Evolutionary conservation across 2,113 vertebrate species (phyloP).

Genomic region (Noctilio leporinus): DNA sequence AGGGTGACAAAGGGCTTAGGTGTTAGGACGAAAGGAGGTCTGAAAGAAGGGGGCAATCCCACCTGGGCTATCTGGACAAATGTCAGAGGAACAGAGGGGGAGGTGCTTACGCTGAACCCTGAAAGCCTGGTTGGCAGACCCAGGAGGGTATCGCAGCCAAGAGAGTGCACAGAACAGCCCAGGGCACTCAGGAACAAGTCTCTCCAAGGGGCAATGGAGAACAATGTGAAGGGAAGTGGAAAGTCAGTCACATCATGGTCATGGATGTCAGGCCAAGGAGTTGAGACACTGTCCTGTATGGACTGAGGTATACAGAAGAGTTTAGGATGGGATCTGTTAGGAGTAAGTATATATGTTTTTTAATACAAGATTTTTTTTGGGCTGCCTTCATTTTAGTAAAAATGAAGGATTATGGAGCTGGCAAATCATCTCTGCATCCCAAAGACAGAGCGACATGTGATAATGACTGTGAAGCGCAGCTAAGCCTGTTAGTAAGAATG

Average conservation of each 20-base stretch:
- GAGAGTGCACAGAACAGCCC: not conserved
- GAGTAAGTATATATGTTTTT: not conserved
- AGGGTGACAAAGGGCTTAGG: not conserved
- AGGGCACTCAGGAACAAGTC: not conserved
- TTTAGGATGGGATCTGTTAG: slow-evolving; percentile 1
- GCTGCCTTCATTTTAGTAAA: slow-evolving; percentile 66
- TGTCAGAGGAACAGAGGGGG: not conserved
- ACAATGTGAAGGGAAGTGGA: not conserved
- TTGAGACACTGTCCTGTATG: not conserved
- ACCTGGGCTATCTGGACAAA: not conserved
- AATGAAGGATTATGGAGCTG: slow-evolving; percentile 46
- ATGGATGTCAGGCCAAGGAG: not conserved
- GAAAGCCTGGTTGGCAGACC: not conserved
- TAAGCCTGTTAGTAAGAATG: slow-evolving; percentile 64
- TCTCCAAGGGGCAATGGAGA: not conserved
- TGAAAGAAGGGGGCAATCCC: not conserved
- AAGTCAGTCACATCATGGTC: not conserved
- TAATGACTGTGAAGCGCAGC: slow-evolving; percentile 66
- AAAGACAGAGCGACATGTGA: slow-evolving; percentile 61
- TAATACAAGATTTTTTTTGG: not conserved
- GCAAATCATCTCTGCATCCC: slow-evolving; percentile 65
- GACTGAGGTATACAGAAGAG: not conserved
- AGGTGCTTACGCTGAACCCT: not conserved
- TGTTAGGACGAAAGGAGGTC: not conserved
- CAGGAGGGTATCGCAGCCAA: not conserved